Evolutionary conservation across 2,113 vertebrate genomes (phyloP), one percentile per base, ranked within the genome.

Genomic region (Equus przewalskii): DNA sequence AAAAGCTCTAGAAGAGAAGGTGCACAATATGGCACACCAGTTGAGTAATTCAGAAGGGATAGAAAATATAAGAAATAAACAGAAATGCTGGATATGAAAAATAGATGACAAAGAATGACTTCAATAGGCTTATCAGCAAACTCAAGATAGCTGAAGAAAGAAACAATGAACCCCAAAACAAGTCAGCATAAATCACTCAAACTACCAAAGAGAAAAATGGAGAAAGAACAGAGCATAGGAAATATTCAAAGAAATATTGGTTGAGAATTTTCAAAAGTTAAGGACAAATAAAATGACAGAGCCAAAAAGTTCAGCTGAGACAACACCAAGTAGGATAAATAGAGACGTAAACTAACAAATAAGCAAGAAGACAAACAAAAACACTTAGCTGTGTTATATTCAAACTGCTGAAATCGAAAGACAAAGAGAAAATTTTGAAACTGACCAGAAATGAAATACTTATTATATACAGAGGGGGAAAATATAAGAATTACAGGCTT

Each of bases 121-220:
- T 79, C 41, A 79, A 58, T 49, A 10, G 16, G 7, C 11, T 79
- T 28, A 79, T 60, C 19, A 58, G 58, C 46, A 91, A 60, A 95
- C 14, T 69, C 72, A 41, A n/a, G 33, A 86, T 5, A 79, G 33
- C 41, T 44, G 14, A 72, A 16, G 62, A 65, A 41, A 91, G 7
- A 79, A 70, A 95, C 44, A 64, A 7, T 54, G n/a, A 95, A 79
- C 14, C 86, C 79, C 56, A 91, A 86, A 41, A n/a, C 79, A 44
- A 85, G 26, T 91, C 64, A n/a, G 44, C 54, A 64, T 56, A 89
- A 82, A 75, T 86, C 51, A 51, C 73, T 62, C 56, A 86, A 72
- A 79, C 30, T 90, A 60, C 24, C 16, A 84, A 72, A 72, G 30
- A 67, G 70, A 21, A 76, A 49, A 49, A 30, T 49, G 44, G 44